Evolutionary conservation across 2,113 vertebrate species (phyloP).

Genomic region (Polyodon spathula): DNA sequence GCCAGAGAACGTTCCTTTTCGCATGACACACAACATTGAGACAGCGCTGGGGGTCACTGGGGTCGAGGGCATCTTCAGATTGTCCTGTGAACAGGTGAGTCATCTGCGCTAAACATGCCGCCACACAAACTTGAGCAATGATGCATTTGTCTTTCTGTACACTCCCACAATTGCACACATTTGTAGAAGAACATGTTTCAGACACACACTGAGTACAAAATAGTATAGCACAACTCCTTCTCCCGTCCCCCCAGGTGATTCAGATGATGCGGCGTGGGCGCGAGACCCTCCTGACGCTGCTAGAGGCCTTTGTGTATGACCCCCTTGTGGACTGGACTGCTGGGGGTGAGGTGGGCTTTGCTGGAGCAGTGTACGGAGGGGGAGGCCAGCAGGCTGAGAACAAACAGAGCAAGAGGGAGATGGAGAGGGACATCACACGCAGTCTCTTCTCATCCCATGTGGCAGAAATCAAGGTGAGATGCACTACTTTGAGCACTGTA

Average conservation of each 20-base stretch:
- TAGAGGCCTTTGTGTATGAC: conserved; percentile 96
- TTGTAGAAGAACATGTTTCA: too few species aligned
- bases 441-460: conserved; percentile 95
- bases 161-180: too few species aligned
- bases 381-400: conserved; percentile 93
- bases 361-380: conserved; percentile 92
- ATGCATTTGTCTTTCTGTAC: too few species aligned
- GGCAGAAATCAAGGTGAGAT: conserved; percentile 88
- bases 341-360: conserved; percentile 90
- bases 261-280: conserved; percentile 94
- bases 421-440: conserved; percentile 95
- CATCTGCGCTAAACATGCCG: background rate
- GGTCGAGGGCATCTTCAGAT: conserved; percentile 93
- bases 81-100: conserved; percentile 91
- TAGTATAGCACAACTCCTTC: background rate
- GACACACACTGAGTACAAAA: too few species aligned
- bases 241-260: conserved; percentile 61
- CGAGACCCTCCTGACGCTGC: conserved; percentile 84
- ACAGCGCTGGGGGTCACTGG: conserved; percentile 89
- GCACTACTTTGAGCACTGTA: too few species aligned
- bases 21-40: conserved; percentile 98
- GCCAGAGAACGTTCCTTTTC: conserved; percentile 94
- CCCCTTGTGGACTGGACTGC: conserved; percentile 97
- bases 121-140: background rate
- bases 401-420: conserved; percentile 95